These are phyloP conservation scores for Lamellibrachia satsuma DNA, from an alignment of 2,888 invertebrate species.

Conservation along the genomic window DNA sequence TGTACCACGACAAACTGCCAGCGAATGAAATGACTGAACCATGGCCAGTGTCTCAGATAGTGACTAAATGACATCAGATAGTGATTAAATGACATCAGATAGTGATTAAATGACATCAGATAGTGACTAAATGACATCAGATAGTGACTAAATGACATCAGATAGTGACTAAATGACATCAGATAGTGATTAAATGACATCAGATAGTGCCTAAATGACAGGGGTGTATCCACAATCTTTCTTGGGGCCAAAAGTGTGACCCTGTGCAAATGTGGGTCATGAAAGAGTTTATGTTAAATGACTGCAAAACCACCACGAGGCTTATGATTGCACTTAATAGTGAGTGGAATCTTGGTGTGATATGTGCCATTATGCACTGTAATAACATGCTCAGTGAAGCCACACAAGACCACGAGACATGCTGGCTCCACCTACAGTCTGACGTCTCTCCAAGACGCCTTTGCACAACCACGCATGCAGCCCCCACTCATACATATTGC, in stretches of 20 bases:
- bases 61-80: too few species aligned
- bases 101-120: too few species aligned
- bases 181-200: too few species aligned
- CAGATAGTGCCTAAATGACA: too few species aligned
- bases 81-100: too few species aligned
- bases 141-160: too few species aligned
- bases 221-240: too few species aligned
- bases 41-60: background rate
- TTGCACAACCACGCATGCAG: background rate
- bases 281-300: too few species aligned
- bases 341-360: background rate
- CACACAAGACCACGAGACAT: background rate
- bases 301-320: background rate
- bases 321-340: background rate
- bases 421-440: background rate
- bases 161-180: too few species aligned
- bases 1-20: background rate
- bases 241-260: too few species aligned
- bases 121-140: too few species aligned
- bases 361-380: background rate
- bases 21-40: background rate
- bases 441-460: background rate
- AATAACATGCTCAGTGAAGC: background rate
- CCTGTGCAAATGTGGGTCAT: too few species aligned
- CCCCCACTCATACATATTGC: background rate